Evolutionary conservation across 2,888 invertebrate genomes (phyloP), one percentile per base, ranked within the genome.

Genomic region (Diarsia mendica): DNA sequence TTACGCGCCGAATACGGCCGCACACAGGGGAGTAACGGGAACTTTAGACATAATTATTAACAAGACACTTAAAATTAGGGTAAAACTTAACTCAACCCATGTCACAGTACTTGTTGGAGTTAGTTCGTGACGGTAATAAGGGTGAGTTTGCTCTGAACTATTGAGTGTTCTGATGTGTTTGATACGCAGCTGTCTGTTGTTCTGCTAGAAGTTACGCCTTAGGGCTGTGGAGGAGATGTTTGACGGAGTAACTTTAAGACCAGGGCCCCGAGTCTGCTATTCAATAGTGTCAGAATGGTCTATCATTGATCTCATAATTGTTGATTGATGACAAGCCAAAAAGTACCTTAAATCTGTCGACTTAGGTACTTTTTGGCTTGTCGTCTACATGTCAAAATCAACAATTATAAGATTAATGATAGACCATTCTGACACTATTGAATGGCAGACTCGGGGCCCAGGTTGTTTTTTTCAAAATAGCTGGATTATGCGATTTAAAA

Each of bases 21-120:
- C 51, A 66, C 86, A 66, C 83, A 46, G 71, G 86, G 88, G 88
- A 87, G 77, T 66, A 81, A 80, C 64, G 60, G 66, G 67, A 85
- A 84, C 82, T 82, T 84, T 80, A 84, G 83, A 87, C 86, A 82
- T 91, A 88, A 91, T 90, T 89, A 91, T 91, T 90, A 87, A 89
- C 90, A 85, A 87, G 90, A 89, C 90, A 89, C 87, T 90, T 89
- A 82, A 86, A 88, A 89, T 89, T 85, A 86, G 85, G 86, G 84
- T 84, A 85, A 82, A 88, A 88, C 83, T 83, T 87, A 84, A 87
- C 85, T 78, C 80, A 89, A 90, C 90, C 90, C 90, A 87, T 78
- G 87, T 90, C 90, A 90, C 82, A 80, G 85, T 77, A 76, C 77
- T 82, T 81, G 79, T 76, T 73, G 80, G 82, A 86, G 83, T 86